Base-by-base conservation (phyloP, 1,140 invertebrate genomes). In the Chlorops oryzae region DNA sequence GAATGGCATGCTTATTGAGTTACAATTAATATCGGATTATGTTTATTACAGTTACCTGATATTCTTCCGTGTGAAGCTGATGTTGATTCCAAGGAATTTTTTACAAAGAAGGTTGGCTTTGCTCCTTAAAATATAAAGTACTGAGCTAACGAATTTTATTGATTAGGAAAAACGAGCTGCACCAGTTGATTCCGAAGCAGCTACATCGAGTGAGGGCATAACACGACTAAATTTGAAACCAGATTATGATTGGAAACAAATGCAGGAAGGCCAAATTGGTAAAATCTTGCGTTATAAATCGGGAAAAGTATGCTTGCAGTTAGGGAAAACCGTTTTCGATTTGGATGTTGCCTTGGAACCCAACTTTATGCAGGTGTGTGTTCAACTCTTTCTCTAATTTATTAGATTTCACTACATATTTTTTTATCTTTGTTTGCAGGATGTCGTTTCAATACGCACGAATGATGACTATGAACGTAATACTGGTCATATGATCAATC, bases 201-300 rank as follows among this genome's bases (percentile, higher is more conserved):
- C n/a, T n/a, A n/a, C n/a, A n/a, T n/a, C n/a, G n/a, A n/a, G n/a
- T n/a, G n/a, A n/a, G n/a, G n/a, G n/a, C n/a, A n/a, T n/a, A n/a
- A n/a, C n/a, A n/a, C n/a, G n/a, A n/a, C n/a, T n/a, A n/a, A n/a
- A n/a, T n/a, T n/a, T n/a, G n/a, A n/a, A n/a, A n/a, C n/a, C n/a
- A n/a, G n/a, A n/a, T n/a, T n/a, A 61, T 41, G 46, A 63, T 3
- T 35, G 68, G 1, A 47, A 63, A 3, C 59, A 64, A 46, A 35
- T 81, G 52, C 75, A 78, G 51, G 80, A 81, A 43, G 80, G 80
- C 1, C 73, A 73, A 47, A 77, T 81, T 38, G 80, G 80, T 4
- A 80, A 76, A 58, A 61, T 81, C 40, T 58, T 75, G 28, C 62
- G 80, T 1, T 75, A 77, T 54, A 73, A 73, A 15, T 81, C 80